phyloP scores from a whole-genome alignment of 2,797 vertebrate species.

The Masticophis lateralis region DNA sequence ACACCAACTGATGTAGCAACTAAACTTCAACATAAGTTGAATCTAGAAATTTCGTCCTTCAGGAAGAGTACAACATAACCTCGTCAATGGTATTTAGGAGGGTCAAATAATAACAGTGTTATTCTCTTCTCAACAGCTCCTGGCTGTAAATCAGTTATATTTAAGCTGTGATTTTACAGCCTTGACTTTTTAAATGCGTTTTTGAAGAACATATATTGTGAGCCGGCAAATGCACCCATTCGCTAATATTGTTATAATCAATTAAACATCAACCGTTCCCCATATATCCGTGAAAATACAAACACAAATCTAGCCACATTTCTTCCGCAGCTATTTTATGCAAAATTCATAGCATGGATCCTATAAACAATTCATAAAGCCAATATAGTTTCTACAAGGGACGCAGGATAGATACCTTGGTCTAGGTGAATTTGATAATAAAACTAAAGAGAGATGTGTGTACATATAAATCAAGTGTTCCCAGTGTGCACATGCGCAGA shows the following conservation, averaged over 20 bases:
- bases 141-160: conserved; percentile 29
- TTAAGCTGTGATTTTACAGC: conserved; percentile 1
- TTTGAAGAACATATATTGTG: conserved; percentile 35
- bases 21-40: not conserved
- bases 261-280: conserved; percentile 61
- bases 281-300: conserved; percentile 47
- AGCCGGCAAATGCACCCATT: conserved; percentile 34
- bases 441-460: not conserved
- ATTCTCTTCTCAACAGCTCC: conserved; percentile 14
- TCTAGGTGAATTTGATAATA: conserved; percentile 36
- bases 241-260: conserved; percentile 44
- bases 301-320: conserved; percentile 49
- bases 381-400: conserved; percentile 52
- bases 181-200: conserved; percentile 14
- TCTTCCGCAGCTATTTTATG: conserved; percentile 66
- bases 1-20: not conserved
- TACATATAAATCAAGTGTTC: not conserved
- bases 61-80: not conserved
- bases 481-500: too few species aligned
- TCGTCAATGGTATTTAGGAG: too few species aligned
- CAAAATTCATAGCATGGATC: conserved; percentile 68
- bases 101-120: not conserved
- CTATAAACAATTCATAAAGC: conserved; percentile 77
- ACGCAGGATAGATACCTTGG: conserved; percentile 38
- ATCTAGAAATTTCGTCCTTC: not conserved